phyloP scores from a whole-genome alignment of 2,888 invertebrate species.

The Cephus runcator region DNA sequence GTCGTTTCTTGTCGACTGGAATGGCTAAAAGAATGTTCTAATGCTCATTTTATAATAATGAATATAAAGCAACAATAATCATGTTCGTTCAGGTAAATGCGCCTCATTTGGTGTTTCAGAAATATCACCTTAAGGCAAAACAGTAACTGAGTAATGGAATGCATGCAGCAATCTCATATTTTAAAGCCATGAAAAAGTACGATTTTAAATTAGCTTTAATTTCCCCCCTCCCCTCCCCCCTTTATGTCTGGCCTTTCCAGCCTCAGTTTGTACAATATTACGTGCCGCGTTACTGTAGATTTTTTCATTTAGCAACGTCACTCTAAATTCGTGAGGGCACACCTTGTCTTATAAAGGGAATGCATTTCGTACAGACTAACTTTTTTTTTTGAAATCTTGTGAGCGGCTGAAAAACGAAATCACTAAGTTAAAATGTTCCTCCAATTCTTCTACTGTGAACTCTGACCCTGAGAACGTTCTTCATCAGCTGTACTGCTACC shows the following conservation, averaged over 20 bases:
- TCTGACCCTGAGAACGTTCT: constrained; percentile 37
- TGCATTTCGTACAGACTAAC: background rate
- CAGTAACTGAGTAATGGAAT: background rate
- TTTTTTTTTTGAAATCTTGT: background rate
- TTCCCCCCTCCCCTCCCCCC: background rate
- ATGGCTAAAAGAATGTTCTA: background rate
- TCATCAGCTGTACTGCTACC: constrained; percentile 47
- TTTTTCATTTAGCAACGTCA: background rate
- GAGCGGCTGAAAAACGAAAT: background rate
- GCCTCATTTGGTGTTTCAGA: background rate
- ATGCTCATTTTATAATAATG: background rate
- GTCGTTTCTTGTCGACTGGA: background rate
- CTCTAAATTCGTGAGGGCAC: background rate
- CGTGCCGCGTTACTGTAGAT: background rate
- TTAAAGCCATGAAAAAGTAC: background rate
- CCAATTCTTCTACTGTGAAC: background rate
- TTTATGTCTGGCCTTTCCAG: background rate
- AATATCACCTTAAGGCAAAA: background rate
- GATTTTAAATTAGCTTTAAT: background rate
- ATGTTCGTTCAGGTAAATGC: background rate
- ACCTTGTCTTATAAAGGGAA: background rate
- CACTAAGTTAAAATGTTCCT: background rate
- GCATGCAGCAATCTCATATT: background rate
- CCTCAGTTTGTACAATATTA: background rate
- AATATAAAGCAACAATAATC: background rate